Percentiles rank a stretch among this genome's conserved stretches.
These are phyloP conservation scores for Trichonephila clavata DNA, from an alignment of 1,140 invertebrate genomes.

Conservation along the genomic window DNA sequence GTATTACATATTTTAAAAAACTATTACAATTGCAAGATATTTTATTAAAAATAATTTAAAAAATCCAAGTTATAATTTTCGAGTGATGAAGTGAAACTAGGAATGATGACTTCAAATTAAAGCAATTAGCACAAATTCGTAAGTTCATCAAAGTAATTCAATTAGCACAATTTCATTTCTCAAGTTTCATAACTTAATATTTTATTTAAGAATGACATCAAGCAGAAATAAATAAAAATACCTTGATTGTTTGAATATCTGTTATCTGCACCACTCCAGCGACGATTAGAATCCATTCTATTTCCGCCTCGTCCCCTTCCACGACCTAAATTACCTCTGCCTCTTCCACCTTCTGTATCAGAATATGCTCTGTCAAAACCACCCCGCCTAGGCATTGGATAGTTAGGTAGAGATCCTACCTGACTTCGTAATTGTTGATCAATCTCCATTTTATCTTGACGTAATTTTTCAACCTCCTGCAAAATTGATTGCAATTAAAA, in stretches of 20 bases:
- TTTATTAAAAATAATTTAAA: too few relatives aligned
- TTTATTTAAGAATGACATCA: too few relatives aligned
- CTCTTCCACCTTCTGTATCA: slow-evolving; percentile 78
- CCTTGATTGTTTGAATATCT: slow-evolving; percentile 66
- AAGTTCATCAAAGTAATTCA: too few relatives aligned
- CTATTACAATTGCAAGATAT: too few relatives aligned
- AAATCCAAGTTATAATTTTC: too few relatives aligned
- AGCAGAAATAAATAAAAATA: background rate
- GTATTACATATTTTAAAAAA: too few relatives aligned
- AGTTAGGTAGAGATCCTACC: slow-evolving; percentile 83
- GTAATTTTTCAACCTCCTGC: slow-evolving; percentile 95
- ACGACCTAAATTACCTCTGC: slow-evolving; percentile 72
- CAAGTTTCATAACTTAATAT: too few relatives aligned
- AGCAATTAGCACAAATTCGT: too few relatives aligned
- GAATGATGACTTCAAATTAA: too few relatives aligned
- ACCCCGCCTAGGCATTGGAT: slow-evolving; percentile 73
- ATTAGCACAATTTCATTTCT: too few relatives aligned
- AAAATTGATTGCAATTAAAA: background rate
- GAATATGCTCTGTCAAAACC: slow-evolving; percentile 54
- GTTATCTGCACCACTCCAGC: slow-evolving; percentile 70
- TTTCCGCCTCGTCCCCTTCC: slow-evolving; percentile 79
- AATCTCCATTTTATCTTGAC: slow-evolving; percentile 96
- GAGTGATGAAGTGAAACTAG: too few relatives aligned
- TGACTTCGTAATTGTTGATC: slow-evolving; percentile 95
- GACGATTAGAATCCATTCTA: slow-evolving; percentile 77